Percentiles rank a stretch among this genome's conserved stretches.
phyloP scores from a whole-genome alignment of 2,888 invertebrate genomes.

The Ischnus inquisitorius region DNA sequence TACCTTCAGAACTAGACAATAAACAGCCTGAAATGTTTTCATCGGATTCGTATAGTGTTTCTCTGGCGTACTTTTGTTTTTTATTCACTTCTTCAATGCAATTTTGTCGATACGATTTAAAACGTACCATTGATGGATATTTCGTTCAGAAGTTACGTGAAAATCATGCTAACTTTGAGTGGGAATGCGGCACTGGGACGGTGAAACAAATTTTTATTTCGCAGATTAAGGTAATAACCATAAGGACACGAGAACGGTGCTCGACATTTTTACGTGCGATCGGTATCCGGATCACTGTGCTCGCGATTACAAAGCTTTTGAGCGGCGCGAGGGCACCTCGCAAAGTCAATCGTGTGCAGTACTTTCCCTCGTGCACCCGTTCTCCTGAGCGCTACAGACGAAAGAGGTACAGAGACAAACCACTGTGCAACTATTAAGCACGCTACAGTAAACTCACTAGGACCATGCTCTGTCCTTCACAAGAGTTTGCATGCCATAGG shows the following conservation, averaged over 20 bases:
- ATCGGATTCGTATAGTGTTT: too few relatives aligned
- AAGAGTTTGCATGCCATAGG: constrained; percentile 49
- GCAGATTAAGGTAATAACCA: neutral
- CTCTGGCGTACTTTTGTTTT: too few relatives aligned
- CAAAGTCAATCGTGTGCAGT: constrained; percentile 57
- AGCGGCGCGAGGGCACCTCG: neutral
- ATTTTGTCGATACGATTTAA: too few relatives aligned
- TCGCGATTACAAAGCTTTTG: constrained; percentile 16
- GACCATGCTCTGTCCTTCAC: constrained; percentile 14
- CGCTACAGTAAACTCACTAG: constrained; percentile 53
- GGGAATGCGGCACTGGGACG: too few relatives aligned
- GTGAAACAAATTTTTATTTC: too few relatives aligned
- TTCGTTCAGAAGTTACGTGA: too few relatives aligned
- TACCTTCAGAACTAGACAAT: too few relatives aligned
- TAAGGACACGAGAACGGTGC: constrained; percentile 3
- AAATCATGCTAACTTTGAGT: too few relatives aligned
- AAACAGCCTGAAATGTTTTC: too few relatives aligned
- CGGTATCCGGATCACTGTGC: neutral
- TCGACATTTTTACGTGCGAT: constrained; percentile 1
- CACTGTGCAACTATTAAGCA: constrained; percentile 47
- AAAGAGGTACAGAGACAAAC: constrained; percentile 55
- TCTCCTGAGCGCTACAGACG: constrained; percentile 19
- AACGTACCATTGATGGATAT: too few relatives aligned
- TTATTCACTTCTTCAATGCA: too few relatives aligned
- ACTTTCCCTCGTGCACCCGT: constrained; percentile 47